Percentiles rank a stretch among this genome's conserved stretches.
These are phyloP conservation scores for Neodiprion lecontei DNA, from an alignment of 1,140 invertebrate genomes.

Conservation along the genomic window DNA sequence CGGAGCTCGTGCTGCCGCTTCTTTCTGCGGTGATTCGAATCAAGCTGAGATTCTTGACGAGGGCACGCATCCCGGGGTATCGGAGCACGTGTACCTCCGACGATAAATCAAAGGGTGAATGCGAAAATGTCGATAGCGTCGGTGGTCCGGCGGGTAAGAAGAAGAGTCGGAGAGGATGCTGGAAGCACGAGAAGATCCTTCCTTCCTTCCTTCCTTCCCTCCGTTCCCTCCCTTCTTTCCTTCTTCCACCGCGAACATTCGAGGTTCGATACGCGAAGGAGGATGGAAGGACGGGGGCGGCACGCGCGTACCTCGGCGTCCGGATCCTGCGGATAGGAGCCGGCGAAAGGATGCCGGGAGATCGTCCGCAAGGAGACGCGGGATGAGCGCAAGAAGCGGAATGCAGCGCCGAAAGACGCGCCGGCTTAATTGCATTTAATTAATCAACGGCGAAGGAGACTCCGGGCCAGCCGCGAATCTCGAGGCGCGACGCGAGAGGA, in stretches of 20 bases:
- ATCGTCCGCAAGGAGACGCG: too few relatives aligned
- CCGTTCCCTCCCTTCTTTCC: too few relatives aligned
- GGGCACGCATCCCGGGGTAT: too few relatives aligned
- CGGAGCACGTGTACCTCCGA: neutral
- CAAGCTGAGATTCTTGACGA: too few relatives aligned
- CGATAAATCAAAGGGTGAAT: neutral
- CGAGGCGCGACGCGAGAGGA: neutral
- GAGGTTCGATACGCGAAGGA: neutral
- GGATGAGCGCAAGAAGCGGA: neutral
- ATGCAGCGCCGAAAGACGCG: neutral
- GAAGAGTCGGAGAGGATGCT: neutral
- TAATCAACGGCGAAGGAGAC: neutral
- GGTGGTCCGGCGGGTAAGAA: neutral
- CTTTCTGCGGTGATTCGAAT: too few relatives aligned
- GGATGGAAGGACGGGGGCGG: neutral
- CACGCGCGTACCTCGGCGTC: neutral
- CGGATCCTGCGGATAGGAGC: neutral
- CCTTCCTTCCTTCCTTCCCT: too few relatives aligned
- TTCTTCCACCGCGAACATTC: neutral
- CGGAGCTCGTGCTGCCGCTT: too few relatives aligned
- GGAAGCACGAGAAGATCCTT: neutral
- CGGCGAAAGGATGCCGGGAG: too few relatives aligned
- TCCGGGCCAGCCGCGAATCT: neutral
- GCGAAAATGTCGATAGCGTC: neutral
- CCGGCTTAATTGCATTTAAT: conserved; percentile 3